phyloP scores from a whole-genome alignment of 1,140 invertebrate genomes.

The Phocides pigmalion region DNA sequence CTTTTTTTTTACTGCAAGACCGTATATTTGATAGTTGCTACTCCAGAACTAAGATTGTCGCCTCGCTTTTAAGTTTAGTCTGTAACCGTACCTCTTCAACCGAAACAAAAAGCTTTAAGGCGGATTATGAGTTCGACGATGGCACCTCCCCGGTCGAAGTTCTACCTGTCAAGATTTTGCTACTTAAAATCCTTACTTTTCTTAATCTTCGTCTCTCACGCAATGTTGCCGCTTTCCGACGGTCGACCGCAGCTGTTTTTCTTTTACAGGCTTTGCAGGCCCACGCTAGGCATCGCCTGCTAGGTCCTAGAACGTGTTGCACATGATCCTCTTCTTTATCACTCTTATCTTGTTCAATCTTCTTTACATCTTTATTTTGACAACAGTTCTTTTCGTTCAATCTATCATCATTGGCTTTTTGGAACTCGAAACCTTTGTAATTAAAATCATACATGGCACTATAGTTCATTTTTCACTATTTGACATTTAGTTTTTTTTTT shows the following conservation, averaged over 20 bases:
- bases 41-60: too few relatives aligned
- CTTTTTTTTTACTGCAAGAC: too few relatives aligned
- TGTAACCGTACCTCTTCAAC: too few relatives aligned
- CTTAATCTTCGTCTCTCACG: constrained; percentile 95
- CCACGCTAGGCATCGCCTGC: constrained; percentile 94
- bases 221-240: constrained; percentile 98
- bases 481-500: not conserved
- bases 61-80: too few relatives aligned
- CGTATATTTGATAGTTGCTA: too few relatives aligned
- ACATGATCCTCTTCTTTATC: constrained; percentile 56
- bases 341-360: constrained; percentile 51
- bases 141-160: too few relatives aligned
- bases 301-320: constrained; percentile 81
- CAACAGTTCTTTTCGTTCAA: constrained; percentile 54
- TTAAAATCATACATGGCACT: constrained; percentile 52
- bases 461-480: constrained; percentile 54
- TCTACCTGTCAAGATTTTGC: too few relatives aligned
- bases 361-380: constrained; percentile 57
- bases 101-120: too few relatives aligned
- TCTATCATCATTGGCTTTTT: constrained; percentile 41
- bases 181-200: constrained; percentile 86
- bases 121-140: too few relatives aligned
- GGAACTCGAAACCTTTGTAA: constrained; percentile 52
- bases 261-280: constrained; percentile 98
- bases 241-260: constrained; percentile 96